Conservation (phyloP, 2,888 invertebrate species). For the Drymonia ruficornis region DNA sequence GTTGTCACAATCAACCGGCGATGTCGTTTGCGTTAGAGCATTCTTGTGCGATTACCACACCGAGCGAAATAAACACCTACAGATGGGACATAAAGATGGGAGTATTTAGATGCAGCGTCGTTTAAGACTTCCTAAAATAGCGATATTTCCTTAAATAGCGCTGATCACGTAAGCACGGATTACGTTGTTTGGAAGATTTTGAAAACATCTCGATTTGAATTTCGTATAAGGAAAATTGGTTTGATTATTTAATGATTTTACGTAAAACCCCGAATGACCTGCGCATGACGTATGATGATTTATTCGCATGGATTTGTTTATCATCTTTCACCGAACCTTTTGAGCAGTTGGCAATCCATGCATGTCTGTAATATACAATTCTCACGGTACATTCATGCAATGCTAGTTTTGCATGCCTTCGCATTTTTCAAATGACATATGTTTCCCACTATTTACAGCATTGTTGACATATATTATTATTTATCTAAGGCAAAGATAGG, state of each 20-base stretch:
- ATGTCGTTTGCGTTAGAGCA: conserved; percentile 56
- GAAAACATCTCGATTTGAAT: conserved; percentile 16
- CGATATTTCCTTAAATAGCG: conserved; percentile 15
- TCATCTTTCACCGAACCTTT: too few species aligned
- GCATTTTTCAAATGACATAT: too few species aligned
- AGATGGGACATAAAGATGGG: conserved; percentile 15
- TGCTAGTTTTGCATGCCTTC: too few species aligned
- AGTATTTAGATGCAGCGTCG: conserved; percentile 8
- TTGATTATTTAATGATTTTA: background rate
- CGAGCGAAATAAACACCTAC: conserved; percentile 24
- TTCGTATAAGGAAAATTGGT: background rate
- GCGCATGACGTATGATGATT: too few species aligned
- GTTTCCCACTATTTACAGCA: too few species aligned
- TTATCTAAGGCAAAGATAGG: too few species aligned
- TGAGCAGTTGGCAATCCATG: too few species aligned
- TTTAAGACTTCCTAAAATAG: conserved; percentile 17
- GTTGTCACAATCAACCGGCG: conserved; percentile 48
- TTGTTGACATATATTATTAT: too few species aligned
- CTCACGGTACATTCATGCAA: too few species aligned
- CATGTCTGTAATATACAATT: too few species aligned
- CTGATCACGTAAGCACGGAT: conserved; percentile 15
- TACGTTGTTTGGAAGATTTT: conserved; percentile 17
- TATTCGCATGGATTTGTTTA: too few species aligned
- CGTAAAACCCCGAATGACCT: too few species aligned
- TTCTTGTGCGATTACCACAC: conserved; percentile 64